A percentile compares a stretch with the other conserved stretches of the same genome.
phyloP scores from a whole-genome alignment of 2,888 invertebrate genomes.

The Lagria hirta region DNA sequence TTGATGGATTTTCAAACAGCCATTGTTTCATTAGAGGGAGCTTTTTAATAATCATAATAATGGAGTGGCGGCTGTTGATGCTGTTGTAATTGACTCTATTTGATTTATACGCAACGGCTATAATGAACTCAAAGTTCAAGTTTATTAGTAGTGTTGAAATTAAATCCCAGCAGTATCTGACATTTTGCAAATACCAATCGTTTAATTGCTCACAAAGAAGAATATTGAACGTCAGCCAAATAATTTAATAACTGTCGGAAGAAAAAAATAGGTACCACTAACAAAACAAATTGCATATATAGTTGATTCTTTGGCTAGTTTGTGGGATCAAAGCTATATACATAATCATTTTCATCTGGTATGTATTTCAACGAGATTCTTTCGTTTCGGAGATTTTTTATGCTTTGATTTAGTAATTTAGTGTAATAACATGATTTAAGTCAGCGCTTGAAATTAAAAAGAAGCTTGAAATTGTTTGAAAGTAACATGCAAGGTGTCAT shows the following conservation, averaged over 20 bases:
- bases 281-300: too few species aligned
- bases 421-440: too few species aligned
- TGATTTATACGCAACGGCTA: constrained; percentile 27
- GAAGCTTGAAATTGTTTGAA: constrained; percentile 6
- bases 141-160: constrained; percentile 23
- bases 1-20: constrained; percentile 23
- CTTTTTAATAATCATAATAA: constrained; percentile 24
- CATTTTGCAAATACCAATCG: constrained; percentile 16
- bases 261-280: too few species aligned
- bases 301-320: too few species aligned
- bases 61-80: constrained; percentile 21
- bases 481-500: constrained; percentile 35
- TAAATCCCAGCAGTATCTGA: constrained; percentile 14
- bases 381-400: too few species aligned
- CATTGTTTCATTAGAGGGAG: constrained; percentile 25
- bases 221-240: background rate
- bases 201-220: constrained; percentile 7
- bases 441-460: constrained; percentile 5
- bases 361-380: too few species aligned
- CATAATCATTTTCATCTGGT: too few species aligned
- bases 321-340: too few species aligned
- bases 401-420: too few species aligned
- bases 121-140: constrained; percentile 27
- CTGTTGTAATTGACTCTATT: constrained; percentile 21
- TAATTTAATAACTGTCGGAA: too few species aligned